phyloP scores from a whole-genome alignment of 2,113 vertebrate genomes.

The Tenebrosternarchus preto region DNA sequence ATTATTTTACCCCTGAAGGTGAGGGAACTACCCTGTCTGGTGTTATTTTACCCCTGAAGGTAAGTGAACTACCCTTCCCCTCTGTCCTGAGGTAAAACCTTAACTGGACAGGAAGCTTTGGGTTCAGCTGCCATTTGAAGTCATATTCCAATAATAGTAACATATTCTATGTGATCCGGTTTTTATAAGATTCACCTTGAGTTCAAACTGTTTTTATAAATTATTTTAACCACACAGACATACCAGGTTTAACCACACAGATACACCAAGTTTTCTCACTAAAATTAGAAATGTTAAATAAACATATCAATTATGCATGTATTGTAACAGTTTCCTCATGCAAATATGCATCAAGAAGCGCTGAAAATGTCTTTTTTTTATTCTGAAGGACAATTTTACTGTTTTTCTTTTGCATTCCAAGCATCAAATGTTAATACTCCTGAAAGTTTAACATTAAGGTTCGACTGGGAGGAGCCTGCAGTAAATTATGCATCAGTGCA shows the following conservation, averaged over 20 bases:
- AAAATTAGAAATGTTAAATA: conserved; percentile 58
- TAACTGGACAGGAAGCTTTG: background rate
- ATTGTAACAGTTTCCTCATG: conserved; percentile 57
- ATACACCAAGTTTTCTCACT: conserved; percentile 32
- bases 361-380: conserved; percentile 47
- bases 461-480: conserved; percentile 68
- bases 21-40: too few species aligned
- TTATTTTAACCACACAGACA: too few species aligned
- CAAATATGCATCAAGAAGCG: conserved; percentile 60
- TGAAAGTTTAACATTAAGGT: conserved; percentile 73
- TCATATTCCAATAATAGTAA: background rate
- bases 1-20: too few species aligned
- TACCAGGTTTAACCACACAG: too few species aligned
- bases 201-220: too few species aligned
- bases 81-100: too few species aligned
- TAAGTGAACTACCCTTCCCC: too few species aligned
- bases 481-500: conserved; percentile 78
- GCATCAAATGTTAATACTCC: conserved; percentile 77
- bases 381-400: conserved; percentile 58
- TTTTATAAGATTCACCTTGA: too few species aligned
- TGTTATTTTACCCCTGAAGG: too few species aligned
- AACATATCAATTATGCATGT: conserved; percentile 69
- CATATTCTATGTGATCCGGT: too few species aligned
- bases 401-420: conserved; percentile 68
- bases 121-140: background rate